Evolutionary conservation across 2,113 vertebrate genomes (phyloP), one percentile per base, ranked within the genome.

Genomic region (Eidolon helvum): DNA sequence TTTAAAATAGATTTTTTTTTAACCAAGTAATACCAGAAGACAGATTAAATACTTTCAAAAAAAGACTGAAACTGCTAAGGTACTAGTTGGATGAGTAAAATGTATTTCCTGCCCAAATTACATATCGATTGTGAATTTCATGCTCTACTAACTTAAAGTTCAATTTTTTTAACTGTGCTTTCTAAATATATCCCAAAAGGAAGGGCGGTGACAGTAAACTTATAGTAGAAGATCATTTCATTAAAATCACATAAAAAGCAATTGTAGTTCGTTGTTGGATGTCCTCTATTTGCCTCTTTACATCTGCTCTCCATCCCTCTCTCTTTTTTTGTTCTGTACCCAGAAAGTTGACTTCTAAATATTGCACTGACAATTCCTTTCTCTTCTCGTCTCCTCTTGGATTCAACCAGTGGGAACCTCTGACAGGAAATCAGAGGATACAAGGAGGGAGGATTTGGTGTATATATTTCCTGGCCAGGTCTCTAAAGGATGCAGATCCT

Each of bases 181-280:
- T 95, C 90, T 95, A 96, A 96, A 94, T 94, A 90, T 75, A 93
- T 77, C 33, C 45, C 28, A 18, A 87, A 92, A 85, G 19, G 33
- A 90, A 96, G 59, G 8, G 40, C 87, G 48, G 9, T 84, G 55
- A 66, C 38, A 57, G 28, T 53, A 11, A 91, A 50, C 8, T 65
- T 68, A 79, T 0, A 65, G 40, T 61, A 40, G 30, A 85, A 53
- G 30, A 61, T 59, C 7, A 16, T 78, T 97, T 90, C 10, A 24
- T 79, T 69, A 53, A 68, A 28, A n/a, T 91, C 48, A 19, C 24
- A 14, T 35, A 55, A 77, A 77, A 87, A 45, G 10, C 26, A 43
- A 40, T 35, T 8, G 5, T 1, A 18, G 11, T 28, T 43, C 19
- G 68, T 19, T 35, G 9, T 8, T 16, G 10, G 19, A 9, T 22